Evolutionary conservation across 1,140 invertebrate species (phyloP).

Genomic region (Macrotrachela quadricornifera): DNA sequence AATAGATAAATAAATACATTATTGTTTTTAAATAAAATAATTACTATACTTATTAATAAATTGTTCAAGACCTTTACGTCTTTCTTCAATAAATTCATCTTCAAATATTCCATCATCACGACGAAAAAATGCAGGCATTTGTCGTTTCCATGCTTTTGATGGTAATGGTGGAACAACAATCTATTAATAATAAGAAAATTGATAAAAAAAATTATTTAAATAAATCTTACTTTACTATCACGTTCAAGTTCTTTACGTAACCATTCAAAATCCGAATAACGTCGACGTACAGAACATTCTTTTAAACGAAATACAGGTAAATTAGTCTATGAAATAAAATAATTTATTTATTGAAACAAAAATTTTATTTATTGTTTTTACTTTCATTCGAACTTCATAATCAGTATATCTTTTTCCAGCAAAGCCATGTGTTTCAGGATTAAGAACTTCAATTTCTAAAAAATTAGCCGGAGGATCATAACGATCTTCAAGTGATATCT

Average conservation of each 20-base stretch:
- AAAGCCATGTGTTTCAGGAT: conserved; percentile 88
- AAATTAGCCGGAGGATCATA: conserved; percentile 98
- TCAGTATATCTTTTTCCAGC: conserved; percentile 89
- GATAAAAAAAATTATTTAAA: no score
- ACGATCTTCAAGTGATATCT: no score
- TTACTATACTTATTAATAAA: conserved; percentile 68
- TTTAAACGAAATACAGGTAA: conserved; percentile 98
- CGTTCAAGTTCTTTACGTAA: conserved; percentile 89
- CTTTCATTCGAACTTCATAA: conserved; percentile 96
- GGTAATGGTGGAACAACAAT: conserved; percentile 92
- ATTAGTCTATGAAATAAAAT: conserved; percentile 62
- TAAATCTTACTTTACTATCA: conserved; percentile 69
- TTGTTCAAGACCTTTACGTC: conserved; percentile 83
- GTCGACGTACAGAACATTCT: conserved; percentile 81
- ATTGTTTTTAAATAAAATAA: no score
- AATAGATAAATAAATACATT: conserved; percentile 19
- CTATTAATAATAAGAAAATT: conserved; percentile 32
- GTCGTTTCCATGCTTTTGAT: conserved; percentile 90
- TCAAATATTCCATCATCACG: conserved; percentile 97
- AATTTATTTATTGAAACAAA: background rate
- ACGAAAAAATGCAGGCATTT: conserved; percentile 64
- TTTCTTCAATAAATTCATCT: conserved; percentile 96
- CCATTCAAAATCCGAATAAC: conserved; percentile 99
- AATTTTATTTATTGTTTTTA: conserved; percentile 35
- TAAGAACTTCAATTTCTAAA: conserved; percentile 94